These are phyloP conservation scores for Acronicta leporina DNA, from an alignment of 2,888 invertebrate genomes.

Conservation along the genomic window DNA sequence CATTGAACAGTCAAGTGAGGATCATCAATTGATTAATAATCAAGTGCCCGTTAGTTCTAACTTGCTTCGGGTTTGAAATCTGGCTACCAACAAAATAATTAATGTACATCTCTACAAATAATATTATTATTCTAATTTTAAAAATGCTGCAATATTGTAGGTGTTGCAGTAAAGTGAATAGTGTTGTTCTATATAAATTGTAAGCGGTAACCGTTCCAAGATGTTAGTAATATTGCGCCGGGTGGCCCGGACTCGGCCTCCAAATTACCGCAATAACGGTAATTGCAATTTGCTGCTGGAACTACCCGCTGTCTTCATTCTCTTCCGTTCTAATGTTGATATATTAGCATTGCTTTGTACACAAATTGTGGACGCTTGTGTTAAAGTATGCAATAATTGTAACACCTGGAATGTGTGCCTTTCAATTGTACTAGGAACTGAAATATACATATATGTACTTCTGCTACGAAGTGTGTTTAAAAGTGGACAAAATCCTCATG, in stretches of 20 bases:
- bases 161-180: constrained; percentile 42
- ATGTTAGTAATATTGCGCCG: constrained; percentile 49
- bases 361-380: constrained; percentile 3
- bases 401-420: constrained; percentile 15
- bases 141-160: constrained; percentile 3
- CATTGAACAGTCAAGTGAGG: no score
- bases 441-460: no score
- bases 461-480: no score
- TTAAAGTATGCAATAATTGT: constrained; percentile 24
- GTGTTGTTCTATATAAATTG: constrained; percentile 64
- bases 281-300: constrained; percentile 83
- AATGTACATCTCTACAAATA: background rate
- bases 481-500: no score
- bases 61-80: no score
- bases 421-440: background rate
- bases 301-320: constrained; percentile 80
- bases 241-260: constrained; percentile 59
- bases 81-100: background rate
- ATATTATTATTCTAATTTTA: background rate
- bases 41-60: no score
- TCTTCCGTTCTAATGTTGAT: constrained; percentile 75
- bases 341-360: constrained; percentile 56
- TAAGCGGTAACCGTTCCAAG: constrained; percentile 66
- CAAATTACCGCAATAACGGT: constrained; percentile 84
- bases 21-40: no score